Base-by-base conservation (phyloP, 92 coral and sea anemone genomes). In the Zoanthus gigantus region DNA sequence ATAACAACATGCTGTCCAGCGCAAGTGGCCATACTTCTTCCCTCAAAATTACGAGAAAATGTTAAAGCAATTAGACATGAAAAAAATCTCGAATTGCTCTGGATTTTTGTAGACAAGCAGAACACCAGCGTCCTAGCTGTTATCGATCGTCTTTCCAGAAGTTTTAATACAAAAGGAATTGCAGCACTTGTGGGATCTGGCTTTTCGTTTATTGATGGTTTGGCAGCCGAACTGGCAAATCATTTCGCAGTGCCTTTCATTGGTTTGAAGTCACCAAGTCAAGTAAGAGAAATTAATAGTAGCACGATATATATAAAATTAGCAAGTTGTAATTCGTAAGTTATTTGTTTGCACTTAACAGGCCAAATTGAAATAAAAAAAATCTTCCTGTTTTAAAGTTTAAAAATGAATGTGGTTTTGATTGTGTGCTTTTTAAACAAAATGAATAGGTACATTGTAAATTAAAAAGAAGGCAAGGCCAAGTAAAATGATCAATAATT, bases 161-260 rank as follows among this genome's bases (percentile, higher is more conserved):
- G 12, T 31, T 78, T 91, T 78, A 50, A 52, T 30, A 57, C 28
- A 12, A 74, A 79, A 15, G 71, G 71, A 45, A 65, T 63, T 30
- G 90, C 85, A 12, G 84, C 91, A 0, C 60, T 91, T 12, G 57
- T 85, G 5, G 94, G 94, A n/a, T 90, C 94, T 69, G 89, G 84
- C 17, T 34, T n/a, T 34, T 82, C 92, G 1, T 10, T 85, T 15
- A 60, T 74, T 37, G 91, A 88, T 34, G 92, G 92, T 61, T 16
- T 91, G 42, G 94, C 89, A 6, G 72, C 87, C 52, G 65, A 76
- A 28, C 37, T 88, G 1, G 85, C 92, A 12, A 60, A 74, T 45
- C 74, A 65, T 32, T 72, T 91, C 30, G 76, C 87, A 7, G 79
- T 88, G 12, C 92, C 94, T 6, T 91, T 82, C 57, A 88, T 91